Evolutionary conservation across 2,113 vertebrate species (phyloP).

Genomic region (Casuarius casuarius): DNA sequence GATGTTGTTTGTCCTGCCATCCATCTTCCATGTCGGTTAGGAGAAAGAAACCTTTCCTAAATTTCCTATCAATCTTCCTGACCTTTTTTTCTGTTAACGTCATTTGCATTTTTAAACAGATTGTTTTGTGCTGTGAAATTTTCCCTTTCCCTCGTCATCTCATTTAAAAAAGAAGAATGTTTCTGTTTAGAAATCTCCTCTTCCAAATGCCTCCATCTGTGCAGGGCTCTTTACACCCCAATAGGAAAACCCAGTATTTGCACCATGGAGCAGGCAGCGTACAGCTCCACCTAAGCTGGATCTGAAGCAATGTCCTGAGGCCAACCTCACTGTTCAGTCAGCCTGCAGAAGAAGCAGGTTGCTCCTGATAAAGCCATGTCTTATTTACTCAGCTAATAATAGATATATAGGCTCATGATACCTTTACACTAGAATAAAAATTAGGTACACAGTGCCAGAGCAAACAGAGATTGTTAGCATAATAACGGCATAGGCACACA

Average conservation of each 20-base stretch:
- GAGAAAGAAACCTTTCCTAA: slow-evolving; percentile 35
- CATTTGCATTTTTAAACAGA: slow-evolving; percentile 41
- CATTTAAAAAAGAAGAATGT: neutral
- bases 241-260: accelerated
- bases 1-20: slow-evolving; percentile 54
- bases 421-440: neutral
- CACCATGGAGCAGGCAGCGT: neutral
- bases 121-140: neutral
- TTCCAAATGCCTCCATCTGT: neutral
- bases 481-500: neutral
- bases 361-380: neutral
- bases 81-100: slow-evolving; percentile 6
- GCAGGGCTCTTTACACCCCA: neutral
- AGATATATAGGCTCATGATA: neutral
- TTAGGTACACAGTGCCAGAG: neutral
- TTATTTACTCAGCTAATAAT: neutral
- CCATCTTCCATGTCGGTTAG: slow-evolving; percentile 50
- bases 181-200: neutral
- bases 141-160: neutral
- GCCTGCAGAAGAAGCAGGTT: neutral
- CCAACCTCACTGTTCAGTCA: neutral
- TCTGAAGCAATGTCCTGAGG: neutral
- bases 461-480: neutral
- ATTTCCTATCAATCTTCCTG: slow-evolving; percentile 57
- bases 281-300: neutral